Conservation (phyloP, 2,888 invertebrate species). For the Zootermopsis nevadensis region DNA sequence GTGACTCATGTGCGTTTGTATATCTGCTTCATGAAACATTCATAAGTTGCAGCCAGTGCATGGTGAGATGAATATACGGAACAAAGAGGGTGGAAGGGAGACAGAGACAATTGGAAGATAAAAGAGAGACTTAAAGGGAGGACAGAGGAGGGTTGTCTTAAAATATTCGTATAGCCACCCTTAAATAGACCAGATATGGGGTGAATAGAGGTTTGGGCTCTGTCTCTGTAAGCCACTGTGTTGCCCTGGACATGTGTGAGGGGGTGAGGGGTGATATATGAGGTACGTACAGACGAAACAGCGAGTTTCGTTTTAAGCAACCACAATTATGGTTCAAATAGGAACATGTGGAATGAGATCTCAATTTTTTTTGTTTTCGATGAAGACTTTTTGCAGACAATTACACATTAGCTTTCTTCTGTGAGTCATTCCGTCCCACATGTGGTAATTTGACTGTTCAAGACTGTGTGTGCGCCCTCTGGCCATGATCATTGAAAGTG, state of each 20-base stretch:
- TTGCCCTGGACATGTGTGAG: constrained; percentile 29
- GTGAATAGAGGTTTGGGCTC: constrained; percentile 26
- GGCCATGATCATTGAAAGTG: too few relatives aligned
- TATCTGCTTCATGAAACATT: constrained; percentile 46
- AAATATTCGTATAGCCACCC: constrained; percentile 44
- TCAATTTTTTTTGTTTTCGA: too few relatives aligned
- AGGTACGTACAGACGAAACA: neutral
- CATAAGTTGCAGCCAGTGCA: constrained; percentile 39
- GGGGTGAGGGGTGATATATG: constrained; percentile 21
- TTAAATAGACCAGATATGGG: constrained; percentile 46
- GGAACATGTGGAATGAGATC: too few relatives aligned
- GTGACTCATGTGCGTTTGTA: constrained; percentile 45
- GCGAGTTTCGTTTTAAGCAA: neutral
- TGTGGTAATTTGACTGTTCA: too few relatives aligned
- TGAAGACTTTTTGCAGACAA: too few relatives aligned
- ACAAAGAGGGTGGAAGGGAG: constrained; percentile 12
- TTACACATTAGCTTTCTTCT: too few relatives aligned
- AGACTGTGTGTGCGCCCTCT: too few relatives aligned
- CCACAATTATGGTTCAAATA: too few relatives aligned
- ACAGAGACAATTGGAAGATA: neutral
- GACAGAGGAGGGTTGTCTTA: constrained; percentile 30
- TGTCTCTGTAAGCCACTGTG: constrained; percentile 18
- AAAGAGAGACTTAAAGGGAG: neutral
- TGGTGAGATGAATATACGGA: constrained; percentile 5
- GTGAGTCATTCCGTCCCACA: too few relatives aligned